A percentile compares a stretch with the other conserved stretches of the same genome.
These are phyloP conservation scores for Physella acuta DNA, from an alignment of 1,140 invertebrate genomes.

Conservation along the genomic window DNA sequence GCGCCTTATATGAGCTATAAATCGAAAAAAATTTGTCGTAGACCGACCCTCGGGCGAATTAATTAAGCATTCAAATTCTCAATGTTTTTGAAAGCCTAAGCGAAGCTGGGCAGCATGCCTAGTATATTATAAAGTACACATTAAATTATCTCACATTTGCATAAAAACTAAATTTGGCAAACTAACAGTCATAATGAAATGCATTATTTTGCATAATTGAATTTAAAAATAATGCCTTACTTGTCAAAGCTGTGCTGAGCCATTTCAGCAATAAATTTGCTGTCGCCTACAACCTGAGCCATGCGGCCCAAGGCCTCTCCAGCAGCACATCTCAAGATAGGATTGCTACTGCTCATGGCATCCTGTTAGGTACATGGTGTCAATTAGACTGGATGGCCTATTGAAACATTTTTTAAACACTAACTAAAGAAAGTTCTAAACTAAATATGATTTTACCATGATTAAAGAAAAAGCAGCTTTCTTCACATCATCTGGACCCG, in stretches of 20 bases:
- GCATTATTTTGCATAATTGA: neutral
- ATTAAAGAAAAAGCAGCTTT: constrained; percentile 82
- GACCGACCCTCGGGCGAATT: no score
- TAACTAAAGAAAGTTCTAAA: no score
- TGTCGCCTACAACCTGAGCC: constrained; percentile 73
- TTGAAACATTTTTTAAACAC: neutral
- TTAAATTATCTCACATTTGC: no score
- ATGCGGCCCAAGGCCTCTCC: constrained; percentile 85
- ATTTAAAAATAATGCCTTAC: constrained; percentile 34
- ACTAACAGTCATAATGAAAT: no score
- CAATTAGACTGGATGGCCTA: neutral
- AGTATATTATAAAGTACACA: no score
- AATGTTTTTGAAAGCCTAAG: no score
- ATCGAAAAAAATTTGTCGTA: no score
- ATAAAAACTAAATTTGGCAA: no score
- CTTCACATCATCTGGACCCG: constrained; percentile 88
- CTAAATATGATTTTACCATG: constrained; percentile 45
- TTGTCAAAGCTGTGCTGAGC: constrained; percentile 89
- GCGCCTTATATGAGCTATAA: no score
- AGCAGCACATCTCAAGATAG: constrained; percentile 83
- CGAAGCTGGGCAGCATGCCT: no score
- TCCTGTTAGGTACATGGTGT: constrained; percentile 46
- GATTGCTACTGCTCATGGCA: constrained; percentile 80
- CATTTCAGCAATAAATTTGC: constrained; percentile 83
- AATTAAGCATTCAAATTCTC: no score